A percentile compares a stretch with the other conserved stretches of the same genome.
Conservation (phyloP, 2,113 vertebrate genomes). For the Ammospiza caudacuta region DNA sequence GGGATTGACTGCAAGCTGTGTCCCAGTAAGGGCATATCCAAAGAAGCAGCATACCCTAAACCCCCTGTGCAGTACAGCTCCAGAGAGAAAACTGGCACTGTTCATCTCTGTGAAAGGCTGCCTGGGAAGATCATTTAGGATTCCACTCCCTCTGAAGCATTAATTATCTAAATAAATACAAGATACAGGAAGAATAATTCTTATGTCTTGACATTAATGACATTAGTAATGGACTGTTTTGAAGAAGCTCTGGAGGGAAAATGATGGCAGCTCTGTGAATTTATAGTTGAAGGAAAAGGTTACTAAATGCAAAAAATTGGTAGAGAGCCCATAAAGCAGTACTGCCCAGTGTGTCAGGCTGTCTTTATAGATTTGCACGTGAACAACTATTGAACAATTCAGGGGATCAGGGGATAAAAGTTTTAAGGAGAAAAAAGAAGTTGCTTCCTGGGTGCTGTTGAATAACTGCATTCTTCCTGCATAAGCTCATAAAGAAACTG, state of each 20-base stretch:
- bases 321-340: not conserved
- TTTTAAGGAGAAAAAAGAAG: not conserved
- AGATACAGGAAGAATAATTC: not conserved
- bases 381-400: not conserved
- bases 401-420: not conserved
- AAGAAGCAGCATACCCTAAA: not conserved
- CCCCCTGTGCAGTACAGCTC: not conserved
- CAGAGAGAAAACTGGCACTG: not conserved
- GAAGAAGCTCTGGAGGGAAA: not conserved
- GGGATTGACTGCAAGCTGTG: not conserved
- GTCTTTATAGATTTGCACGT: not conserved
- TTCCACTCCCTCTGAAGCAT: not conserved
- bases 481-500: not conserved
- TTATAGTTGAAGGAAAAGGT: not conserved
- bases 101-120: not conserved
- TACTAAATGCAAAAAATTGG: not conserved
- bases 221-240: not conserved
- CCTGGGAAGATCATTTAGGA: not conserved
- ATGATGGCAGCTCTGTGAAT: not conserved
- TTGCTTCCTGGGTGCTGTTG: slow-evolving; percentile 9
- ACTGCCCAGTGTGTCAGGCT: not conserved
- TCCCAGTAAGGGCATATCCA: not conserved
- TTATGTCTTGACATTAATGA: not conserved
- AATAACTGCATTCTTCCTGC: not conserved
- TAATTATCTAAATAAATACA: not conserved